phyloP scores from a whole-genome alignment of 2,113 vertebrate species.

The Callospermophilus lateralis region DNA sequence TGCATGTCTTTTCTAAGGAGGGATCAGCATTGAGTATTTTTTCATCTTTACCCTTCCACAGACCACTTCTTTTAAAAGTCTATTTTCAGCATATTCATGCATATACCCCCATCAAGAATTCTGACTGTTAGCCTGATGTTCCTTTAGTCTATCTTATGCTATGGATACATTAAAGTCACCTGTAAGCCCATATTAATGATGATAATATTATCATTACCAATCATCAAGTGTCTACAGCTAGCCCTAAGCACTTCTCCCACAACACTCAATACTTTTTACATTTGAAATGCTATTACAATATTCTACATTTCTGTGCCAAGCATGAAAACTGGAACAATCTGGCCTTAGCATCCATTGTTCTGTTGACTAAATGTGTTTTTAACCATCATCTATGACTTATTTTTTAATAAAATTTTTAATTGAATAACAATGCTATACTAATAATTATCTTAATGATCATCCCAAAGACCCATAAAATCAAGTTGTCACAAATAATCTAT shows the following conservation, averaged over 20 bases:
- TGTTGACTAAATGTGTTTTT: neutral
- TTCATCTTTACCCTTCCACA: neutral
- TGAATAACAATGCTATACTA: neutral
- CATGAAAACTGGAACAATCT: neutral
- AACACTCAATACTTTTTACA: constrained; percentile 2
- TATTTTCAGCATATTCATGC: neutral
- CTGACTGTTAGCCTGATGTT: neutral
- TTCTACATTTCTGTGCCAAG: neutral
- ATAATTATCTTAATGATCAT: neutral
- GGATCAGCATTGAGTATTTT: neutral
- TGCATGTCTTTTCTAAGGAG: neutral
- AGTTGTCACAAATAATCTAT: neutral
- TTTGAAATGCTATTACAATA: neutral
- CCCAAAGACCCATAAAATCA: neutral
- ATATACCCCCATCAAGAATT: neutral
- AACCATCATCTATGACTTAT: neutral
- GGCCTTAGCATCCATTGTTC: neutral
- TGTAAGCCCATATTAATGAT: neutral
- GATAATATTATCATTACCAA: neutral
- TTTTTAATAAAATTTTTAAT: neutral
- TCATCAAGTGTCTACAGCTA: neutral
- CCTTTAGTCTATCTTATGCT: neutral
- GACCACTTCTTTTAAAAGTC: neutral
- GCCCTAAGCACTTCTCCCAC: neutral
- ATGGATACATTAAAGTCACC: neutral